Percentiles rank a stretch among this genome's conserved stretches.
phyloP scores from a whole-genome alignment of 2,888 invertebrate genomes.

The Pharmacophagus antenor region DNA sequence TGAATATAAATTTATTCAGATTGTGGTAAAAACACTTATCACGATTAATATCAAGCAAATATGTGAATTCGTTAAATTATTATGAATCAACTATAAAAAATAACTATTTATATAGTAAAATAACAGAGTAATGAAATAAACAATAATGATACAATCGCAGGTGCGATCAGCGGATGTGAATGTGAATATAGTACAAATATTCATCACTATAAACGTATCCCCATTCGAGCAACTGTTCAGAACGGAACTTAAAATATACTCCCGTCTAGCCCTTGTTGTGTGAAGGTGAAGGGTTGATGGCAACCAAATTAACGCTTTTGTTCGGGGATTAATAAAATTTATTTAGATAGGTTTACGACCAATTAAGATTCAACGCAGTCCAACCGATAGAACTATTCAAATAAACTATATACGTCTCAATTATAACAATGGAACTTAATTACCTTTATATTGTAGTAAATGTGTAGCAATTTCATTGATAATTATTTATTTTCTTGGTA shows the following conservation, averaged over 20 bases:
- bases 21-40: background rate
- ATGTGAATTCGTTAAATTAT: background rate
- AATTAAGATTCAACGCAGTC: constrained; percentile 12
- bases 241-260: constrained; percentile 32
- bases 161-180: constrained; percentile 4
- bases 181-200: constrained; percentile 22
- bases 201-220: constrained; percentile 33
- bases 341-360: constrained; percentile 23
- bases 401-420: background rate
- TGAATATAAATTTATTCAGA: background rate
- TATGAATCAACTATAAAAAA: background rate
- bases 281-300: constrained; percentile 31
- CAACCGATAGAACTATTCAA: constrained; percentile 8
- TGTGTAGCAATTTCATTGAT: background rate
- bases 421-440: background rate
- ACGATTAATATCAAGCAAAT: too few relatives aligned
- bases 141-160: constrained; percentile 1
- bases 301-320: constrained; percentile 29
- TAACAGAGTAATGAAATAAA: background rate
- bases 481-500: too few relatives aligned
- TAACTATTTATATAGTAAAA: background rate
- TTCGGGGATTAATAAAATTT: constrained; percentile 26
- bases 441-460: background rate
- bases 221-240: constrained; percentile 35
- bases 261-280: constrained; percentile 27